A percentile compares a stretch with the other conserved stretches of the same genome.
Evolutionary conservation across 1,140 invertebrate species (phyloP).

Genomic region (Drosophila takahashii): DNA sequence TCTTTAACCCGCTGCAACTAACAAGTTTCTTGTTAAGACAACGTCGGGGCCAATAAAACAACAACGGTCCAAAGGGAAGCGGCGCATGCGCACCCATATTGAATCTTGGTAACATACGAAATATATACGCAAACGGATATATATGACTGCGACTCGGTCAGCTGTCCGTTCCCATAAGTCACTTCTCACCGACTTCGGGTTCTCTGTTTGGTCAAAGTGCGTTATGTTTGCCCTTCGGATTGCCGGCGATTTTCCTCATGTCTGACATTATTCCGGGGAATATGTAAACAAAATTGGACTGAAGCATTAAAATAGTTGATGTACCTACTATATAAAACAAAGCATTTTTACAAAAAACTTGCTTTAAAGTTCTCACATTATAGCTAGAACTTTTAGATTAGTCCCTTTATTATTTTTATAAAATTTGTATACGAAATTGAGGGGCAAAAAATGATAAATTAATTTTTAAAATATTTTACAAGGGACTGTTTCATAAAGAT

Average conservation of each 20-base stretch:
- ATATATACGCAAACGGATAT: slow-evolving; percentile 11
- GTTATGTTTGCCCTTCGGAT: slow-evolving; percentile 46
- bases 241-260: slow-evolving; percentile 35
- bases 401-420: no score
- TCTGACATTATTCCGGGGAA: slow-evolving; percentile 22
- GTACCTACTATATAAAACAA: no score
- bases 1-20: slow-evolving; percentile 77
- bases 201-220: slow-evolving; percentile 55
- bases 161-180: slow-evolving; percentile 69
- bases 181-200: slow-evolving; percentile 31
- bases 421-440: no score
- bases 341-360: no score
- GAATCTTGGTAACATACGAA: slow-evolving; percentile 20
- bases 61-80: slow-evolving; percentile 42
- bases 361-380: no score
- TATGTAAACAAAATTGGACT: not conserved
- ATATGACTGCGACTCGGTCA: slow-evolving; percentile 36
- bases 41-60: slow-evolving; percentile 72
- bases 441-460: no score
- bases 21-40: slow-evolving; percentile 82
- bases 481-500: no score
- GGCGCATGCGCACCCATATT: slow-evolving; percentile 68
- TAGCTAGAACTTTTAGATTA: no score
- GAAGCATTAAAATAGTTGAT: not conserved
- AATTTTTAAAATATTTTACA: no score